phyloP scores from a whole-genome alignment of 2,113 vertebrate species.

The Chaetodon trifascialis region DNA sequence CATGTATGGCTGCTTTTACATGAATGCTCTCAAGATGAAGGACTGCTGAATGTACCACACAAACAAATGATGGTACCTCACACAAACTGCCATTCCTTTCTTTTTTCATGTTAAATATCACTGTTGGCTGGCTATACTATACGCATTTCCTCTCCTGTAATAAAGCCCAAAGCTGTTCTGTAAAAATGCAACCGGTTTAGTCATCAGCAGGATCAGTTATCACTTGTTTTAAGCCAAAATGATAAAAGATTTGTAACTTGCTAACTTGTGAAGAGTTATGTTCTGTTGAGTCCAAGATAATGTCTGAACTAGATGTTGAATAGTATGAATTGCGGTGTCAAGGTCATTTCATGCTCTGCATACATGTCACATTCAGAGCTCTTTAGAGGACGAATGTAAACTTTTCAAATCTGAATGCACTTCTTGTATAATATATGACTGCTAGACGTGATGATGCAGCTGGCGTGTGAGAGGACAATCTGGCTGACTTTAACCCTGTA shows the following conservation, averaged over 20 bases:
- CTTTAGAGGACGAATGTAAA: no score
- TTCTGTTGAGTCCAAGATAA: neutral
- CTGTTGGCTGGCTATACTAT: neutral
- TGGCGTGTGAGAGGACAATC: no score
- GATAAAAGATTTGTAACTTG: neutral
- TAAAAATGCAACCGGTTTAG: neutral
- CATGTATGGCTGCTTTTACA: conserved; percentile 90
- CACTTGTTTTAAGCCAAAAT: neutral
- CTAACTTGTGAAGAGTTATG: neutral
- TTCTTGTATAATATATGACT: no score
- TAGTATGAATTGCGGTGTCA: neutral
- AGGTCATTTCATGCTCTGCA: neutral
- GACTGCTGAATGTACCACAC: neutral
- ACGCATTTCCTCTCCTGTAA: conserved; percentile 34
- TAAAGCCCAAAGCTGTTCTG: conserved; percentile 37
- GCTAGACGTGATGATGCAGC: no score
- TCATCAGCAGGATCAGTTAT: neutral
- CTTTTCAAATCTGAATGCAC: no score
- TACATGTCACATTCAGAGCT: no score
- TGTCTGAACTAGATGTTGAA: neutral
- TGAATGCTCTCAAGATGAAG: conserved; percentile 67
- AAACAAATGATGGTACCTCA: neutral
- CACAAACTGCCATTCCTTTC: neutral
- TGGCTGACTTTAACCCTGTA: no score
- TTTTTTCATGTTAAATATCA: conserved; percentile 21